Evolutionary conservation across 2,888 invertebrate species (phyloP), one percentile per base, ranked within the genome.

Genomic region (Caenorhabditis imperialis): DNA sequence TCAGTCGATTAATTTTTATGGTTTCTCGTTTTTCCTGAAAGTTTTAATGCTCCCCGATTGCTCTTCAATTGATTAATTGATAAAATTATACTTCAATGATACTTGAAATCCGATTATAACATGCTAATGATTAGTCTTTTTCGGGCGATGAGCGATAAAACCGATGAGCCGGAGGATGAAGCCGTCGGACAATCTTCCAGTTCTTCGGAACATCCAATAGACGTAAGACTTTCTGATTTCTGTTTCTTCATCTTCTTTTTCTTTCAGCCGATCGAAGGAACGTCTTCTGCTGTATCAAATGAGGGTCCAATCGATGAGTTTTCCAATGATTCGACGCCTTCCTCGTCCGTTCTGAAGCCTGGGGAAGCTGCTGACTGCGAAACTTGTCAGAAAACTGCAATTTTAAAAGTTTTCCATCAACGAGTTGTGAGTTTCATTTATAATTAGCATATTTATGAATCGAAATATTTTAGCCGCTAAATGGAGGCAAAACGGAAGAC

Each of bases 111-210:
- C 23, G 4, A 14, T 16, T 42, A 20, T n/a, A n/a, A n/a, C n/a
- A n/a, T n/a, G n/a, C n/a, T n/a, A n/a, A n/a, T n/a, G n/a, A n/a
- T n/a, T n/a, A n/a, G n/a, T n/a, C n/a, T n/a, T 37, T 61, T 35
- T 33, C 55, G 57, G 65, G 55, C 42, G 40, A 65, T 65, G 65
- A 38, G 22, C 25, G 55, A 35, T 12, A 44, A 18, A 38, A 22
- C 65, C 42, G 55, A 55, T 7, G 65, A 55, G 1, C n/a, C 30
- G 4, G 65, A 65, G 4, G 50, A 65, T 10, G 44, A 27, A 3
- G 7, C 22, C 10, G 27, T 18, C 16, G 14, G 8, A 22, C n/a
- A 6, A 5, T 22, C 6, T 22, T 7, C 30, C 3, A 16, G 5
- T 2, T 7, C 8, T 8, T 16, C n/a, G 4, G n/a, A 38, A 37